Percentiles rank a stretch among this genome's conserved stretches.
Conservation (phyloP, 2,888 invertebrate species). For the Torymus aiolomorphi region DNA sequence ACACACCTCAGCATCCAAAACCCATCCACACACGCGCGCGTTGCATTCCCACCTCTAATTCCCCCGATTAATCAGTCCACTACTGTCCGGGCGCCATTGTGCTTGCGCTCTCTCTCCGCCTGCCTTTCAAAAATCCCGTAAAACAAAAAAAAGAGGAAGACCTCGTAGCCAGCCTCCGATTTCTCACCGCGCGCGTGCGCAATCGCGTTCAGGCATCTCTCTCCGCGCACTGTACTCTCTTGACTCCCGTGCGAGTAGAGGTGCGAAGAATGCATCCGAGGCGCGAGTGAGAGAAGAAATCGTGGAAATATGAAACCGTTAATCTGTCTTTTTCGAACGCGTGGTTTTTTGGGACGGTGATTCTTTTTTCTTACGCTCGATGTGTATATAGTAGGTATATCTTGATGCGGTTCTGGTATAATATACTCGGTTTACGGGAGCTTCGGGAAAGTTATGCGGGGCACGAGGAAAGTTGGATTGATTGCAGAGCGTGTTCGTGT, state of each 20-base stretch:
- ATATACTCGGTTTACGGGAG: too few relatives aligned
- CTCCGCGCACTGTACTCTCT: neutral
- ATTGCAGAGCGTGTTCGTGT: too few relatives aligned
- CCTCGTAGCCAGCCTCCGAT: slow-evolving; percentile 64
- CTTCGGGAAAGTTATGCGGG: too few relatives aligned
- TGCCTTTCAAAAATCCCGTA: neutral
- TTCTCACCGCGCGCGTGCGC: slow-evolving; percentile 64
- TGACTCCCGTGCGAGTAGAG: slow-evolving; percentile 68
- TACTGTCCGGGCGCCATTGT: slow-evolving; percentile 8
- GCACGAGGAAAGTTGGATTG: too few relatives aligned
- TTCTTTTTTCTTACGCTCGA: too few relatives aligned
- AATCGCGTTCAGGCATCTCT: slow-evolving; percentile 69
- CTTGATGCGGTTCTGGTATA: too few relatives aligned
- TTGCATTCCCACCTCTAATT: neutral
- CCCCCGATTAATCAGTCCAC: slow-evolving; percentile 32
- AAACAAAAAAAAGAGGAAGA: neutral
- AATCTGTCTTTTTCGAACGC: slow-evolving; percentile 42
- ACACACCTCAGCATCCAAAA: too few relatives aligned
- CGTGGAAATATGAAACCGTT: slow-evolving; percentile 31
- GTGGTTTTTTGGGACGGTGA: neutral
- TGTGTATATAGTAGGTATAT: too few relatives aligned
- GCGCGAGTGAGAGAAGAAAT: slow-evolving; percentile 40
- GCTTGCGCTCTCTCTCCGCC: neutral
- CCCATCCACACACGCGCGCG: too few relatives aligned
- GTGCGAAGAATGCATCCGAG: slow-evolving; percentile 71